A percentile compares a stretch with the other conserved stretches of the same genome.
Evolutionary conservation across 2,113 vertebrate species (phyloP).

Genomic region (Collichthys lucidus): DNA sequence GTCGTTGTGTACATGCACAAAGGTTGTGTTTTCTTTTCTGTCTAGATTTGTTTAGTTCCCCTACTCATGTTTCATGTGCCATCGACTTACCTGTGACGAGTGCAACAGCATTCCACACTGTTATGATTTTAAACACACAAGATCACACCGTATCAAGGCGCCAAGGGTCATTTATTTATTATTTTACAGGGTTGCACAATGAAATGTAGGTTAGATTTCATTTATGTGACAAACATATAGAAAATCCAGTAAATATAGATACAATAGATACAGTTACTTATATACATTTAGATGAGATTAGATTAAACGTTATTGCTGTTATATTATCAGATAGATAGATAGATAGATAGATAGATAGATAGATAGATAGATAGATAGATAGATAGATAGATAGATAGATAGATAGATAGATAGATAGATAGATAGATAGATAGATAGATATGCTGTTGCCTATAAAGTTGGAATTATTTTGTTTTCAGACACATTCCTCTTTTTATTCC

Average conservation of each 20-base stretch:
- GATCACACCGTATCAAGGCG: background rate
- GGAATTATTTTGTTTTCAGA: no score
- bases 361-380: no score
- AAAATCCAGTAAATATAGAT: background rate
- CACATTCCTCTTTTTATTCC: no score
- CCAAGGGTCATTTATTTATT: background rate
- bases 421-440: no score
- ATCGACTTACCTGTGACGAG: background rate
- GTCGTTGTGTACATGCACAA: background rate
- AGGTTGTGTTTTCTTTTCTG: conserved; percentile 10
- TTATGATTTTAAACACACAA: background rate
- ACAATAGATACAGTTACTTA: background rate
- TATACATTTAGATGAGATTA: background rate
- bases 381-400: no score
- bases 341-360: no score
- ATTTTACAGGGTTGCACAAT: background rate
- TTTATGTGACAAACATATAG: background rate
- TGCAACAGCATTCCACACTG: background rate
- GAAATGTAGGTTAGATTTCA: background rate
- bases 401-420: no score
- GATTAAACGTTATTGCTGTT: no score
- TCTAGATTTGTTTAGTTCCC: background rate
- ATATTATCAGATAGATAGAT: no score
- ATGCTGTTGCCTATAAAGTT: no score
- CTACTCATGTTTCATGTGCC: background rate